Conservation (phyloP, 2,888 invertebrate species). For the Caprella mutica region DNA sequence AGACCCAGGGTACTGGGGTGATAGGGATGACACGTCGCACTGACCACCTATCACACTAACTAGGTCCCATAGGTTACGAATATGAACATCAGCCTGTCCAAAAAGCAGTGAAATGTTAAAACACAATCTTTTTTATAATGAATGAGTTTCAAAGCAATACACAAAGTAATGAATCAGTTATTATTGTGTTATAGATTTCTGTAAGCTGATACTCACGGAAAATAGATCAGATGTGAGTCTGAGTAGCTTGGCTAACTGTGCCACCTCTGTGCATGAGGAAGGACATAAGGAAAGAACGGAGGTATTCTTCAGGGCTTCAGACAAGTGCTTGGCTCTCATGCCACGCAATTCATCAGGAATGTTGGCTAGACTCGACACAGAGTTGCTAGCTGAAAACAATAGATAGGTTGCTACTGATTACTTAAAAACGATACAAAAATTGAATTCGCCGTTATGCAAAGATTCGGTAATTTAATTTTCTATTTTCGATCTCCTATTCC, state of each 20-base stretch:
- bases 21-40: conserved; percentile 38
- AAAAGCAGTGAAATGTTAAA: neutral
- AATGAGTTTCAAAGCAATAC: neutral
- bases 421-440: too few relatives aligned
- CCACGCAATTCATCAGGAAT: too few relatives aligned
- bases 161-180: neutral
- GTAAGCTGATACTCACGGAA: conserved; percentile 18
- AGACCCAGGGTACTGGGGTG: conserved; percentile 39
- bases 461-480: too few relatives aligned
- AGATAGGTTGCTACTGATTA: too few relatives aligned
- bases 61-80: conserved; percentile 42
- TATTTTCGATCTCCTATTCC: too few relatives aligned
- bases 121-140: neutral
- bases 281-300: too few relatives aligned
- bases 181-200: neutral
- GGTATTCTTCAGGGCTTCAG: too few relatives aligned
- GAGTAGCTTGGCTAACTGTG: conserved; percentile 15
- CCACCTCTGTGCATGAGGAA: too few relatives aligned
- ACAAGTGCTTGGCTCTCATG: too few relatives aligned
- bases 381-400: too few relatives aligned
- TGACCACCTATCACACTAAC: conserved; percentile 38
- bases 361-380: too few relatives aligned
- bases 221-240: conserved; percentile 29
- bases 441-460: too few relatives aligned
- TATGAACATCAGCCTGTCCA: conserved; percentile 35